Conservation (phyloP, 2,888 invertebrate genomes). For the Celastrina argiolus region DNA sequence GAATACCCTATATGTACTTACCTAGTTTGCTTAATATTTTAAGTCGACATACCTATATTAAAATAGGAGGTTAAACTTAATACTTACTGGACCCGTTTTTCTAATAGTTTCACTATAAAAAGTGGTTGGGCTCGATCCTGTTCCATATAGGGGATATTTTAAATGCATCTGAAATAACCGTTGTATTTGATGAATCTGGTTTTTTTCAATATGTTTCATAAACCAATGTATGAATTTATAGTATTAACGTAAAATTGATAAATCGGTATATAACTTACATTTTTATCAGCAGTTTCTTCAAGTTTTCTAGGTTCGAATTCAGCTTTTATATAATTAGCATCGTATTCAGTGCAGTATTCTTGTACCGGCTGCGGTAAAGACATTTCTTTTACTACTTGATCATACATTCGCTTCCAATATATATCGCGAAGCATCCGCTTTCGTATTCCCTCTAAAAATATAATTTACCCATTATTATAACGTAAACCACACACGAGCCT, state of each 20-base stretch:
- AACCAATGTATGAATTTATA: neutral
- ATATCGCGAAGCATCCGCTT: conserved; percentile 66
- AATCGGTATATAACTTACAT: conserved; percentile 41
- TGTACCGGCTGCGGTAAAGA: conserved; percentile 52
- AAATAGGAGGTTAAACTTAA: too few relatives aligned
- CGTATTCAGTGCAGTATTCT: conserved; percentile 67
- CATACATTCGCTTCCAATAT: conserved; percentile 72
- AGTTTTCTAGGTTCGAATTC: conserved; percentile 61
- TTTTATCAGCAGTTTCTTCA: conserved; percentile 56
- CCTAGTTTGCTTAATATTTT: neutral
- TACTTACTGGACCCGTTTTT: conserved; percentile 62
- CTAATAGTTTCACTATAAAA: conserved; percentile 60
- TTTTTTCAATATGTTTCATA: neutral
- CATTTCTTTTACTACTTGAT: conserved; percentile 69
- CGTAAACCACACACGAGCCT: too few relatives aligned
- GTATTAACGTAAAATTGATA: too few relatives aligned
- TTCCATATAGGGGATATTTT: conserved; percentile 69
- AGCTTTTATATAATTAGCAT: conserved; percentile 59
- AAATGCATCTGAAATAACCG: conserved; percentile 58
- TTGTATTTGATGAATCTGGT: neutral
- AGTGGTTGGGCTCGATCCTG: conserved; percentile 68
- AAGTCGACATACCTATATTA: too few relatives aligned
- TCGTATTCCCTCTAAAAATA: conserved; percentile 51
- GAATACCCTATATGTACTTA: neutral
- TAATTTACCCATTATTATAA: neutral